Base-by-base conservation (phyloP, 2,888 invertebrate species). In the Microctonus aethiopoides region DNA sequence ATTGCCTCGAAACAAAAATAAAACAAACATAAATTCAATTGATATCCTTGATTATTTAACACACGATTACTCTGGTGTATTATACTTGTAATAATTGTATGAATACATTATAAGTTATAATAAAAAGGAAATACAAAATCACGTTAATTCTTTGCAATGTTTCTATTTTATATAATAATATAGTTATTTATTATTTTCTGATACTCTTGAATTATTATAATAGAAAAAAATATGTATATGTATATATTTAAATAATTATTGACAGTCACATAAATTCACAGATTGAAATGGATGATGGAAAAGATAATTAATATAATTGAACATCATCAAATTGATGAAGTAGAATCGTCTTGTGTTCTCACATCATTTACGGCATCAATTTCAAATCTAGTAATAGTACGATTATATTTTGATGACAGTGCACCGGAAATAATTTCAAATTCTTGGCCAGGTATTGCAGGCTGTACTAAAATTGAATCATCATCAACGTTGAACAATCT, bases 71-170 rank as follows among this genome's bases (percentile, higher is more conserved):
- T 78, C 77, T 78, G 79, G 77, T 84, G 84, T 83, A 84, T 82
- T 83, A 82, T 82, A 82, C 74, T 46, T 80, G 81, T 82, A 82
- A 83, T 83, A 79, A 81, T 78, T 84, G 80, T 81, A 83, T 72
- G 79, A 77, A 77, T 82, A 82, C 79, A 32, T 69, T 61, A 78
- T 82, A 82, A 83, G 79, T 84, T 84, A 77, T 81, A 83, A 84
- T 84, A 83, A 84, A 84, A 81, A 75, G 57, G 16, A 73, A 73
- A 74, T 56, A 70, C 63, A 69, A 68, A 70, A 71, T 57, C 26
- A 1, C 26, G 24, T 24, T n/a, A 26, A n/a, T 56, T 1, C 4
- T 3, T 13, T 39, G 13, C 1, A 4, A 13, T 13, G 13, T 39
- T n/a, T n/a, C n/a, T 39, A 39, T 39, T 39, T n/a, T n/a, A n/a